Base-by-base conservation (phyloP, 2,113 vertebrate species). In the Azemiops feae region DNA sequence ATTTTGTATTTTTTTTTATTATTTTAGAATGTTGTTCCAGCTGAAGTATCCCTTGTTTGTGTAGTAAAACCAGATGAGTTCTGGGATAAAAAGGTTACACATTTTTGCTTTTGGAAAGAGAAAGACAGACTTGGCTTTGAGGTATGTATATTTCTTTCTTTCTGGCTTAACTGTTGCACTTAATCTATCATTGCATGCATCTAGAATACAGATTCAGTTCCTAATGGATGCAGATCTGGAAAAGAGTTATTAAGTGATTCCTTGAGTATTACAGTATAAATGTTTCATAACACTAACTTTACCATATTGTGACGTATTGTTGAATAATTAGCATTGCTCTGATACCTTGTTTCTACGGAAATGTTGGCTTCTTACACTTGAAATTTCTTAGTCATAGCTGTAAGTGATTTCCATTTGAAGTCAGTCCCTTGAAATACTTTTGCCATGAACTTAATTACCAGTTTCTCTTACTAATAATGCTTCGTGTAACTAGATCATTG, bases 91-190 rank as follows among this genome's bases (percentile, higher is more conserved):
- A 99, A 99, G 96, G 99, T 99, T 96, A 99, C 99, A 0, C 99
- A 99, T 95, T 99, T 99, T 97, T 99, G 99, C 95, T 99, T 99
- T 97, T 99, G 99, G 99, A 99, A 99, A 97, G 99, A 99, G 96
- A 99, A 99, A 89, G 99, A 99, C 96, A 98, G 99, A 69, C 98
- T 99, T 96, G 99, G 99, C 93, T 99, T 99, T 96, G 99, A 99
- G 98, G 99, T 99, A 97, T 97, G 98, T 96, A 85, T 95, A 39
- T 89, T 25, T 88, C 25, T 95, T 10, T 94, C 3, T 89, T n/a
- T 91, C 22, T 34, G 23, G 10, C 4, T 47, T 86, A 27, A 86
- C 10, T 1, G n/a, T 64, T 85, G 55, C 94, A 9, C n/a, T 93
- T 60, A 25, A 85, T 5, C 0, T 95, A 39, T 4, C 91, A 3